A percentile compares a stretch with the other conserved stretches of the same genome.
These are phyloP conservation scores for Cheilosia vulpina DNA, from an alignment of 2,888 invertebrate species.

Conservation along the genomic window DNA sequence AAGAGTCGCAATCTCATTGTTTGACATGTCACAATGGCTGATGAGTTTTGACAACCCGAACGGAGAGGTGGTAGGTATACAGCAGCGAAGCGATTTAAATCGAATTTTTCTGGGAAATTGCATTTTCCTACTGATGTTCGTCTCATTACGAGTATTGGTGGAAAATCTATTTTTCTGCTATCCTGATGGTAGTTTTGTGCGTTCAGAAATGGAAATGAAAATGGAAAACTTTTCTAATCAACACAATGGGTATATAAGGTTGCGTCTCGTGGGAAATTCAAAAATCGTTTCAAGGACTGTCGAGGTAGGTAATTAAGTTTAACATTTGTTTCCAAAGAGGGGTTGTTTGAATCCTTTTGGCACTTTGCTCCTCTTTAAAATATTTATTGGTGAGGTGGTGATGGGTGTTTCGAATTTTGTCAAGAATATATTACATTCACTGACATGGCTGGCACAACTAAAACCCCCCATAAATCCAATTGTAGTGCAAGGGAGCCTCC, in stretches of 20 bases:
- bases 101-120: constrained; percentile 72
- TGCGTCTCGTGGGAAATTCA: constrained; percentile 59
- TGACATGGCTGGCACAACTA: not conserved
- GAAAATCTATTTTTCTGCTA: not conserved
- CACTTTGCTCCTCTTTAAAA: not conserved
- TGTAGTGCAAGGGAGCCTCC: constrained; percentile 11
- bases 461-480: not conserved
- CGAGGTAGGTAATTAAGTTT: constrained; percentile 35
- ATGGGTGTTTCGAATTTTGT: no score
- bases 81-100: constrained; percentile 47
- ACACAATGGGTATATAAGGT: constrained; percentile 22
- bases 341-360: not conserved
- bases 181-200: not conserved
- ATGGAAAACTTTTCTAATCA: constrained; percentile 66
- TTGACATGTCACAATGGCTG: constrained; percentile 70
- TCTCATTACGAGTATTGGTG: not conserved
- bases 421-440: no score
- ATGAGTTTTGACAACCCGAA: constrained; percentile 72
- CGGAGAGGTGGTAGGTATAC: constrained; percentile 4
- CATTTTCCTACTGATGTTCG: constrained; percentile 31
- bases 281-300: constrained; percentile 30
- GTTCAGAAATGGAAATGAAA: constrained; percentile 37
- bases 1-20: constrained; percentile 66
- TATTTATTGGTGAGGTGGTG: not conserved
- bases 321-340: constrained; percentile 1